These are phyloP conservation scores for Drosophila willistoni DNA, from an alignment of 1,140 invertebrate genomes.

Conservation along the genomic window DNA sequence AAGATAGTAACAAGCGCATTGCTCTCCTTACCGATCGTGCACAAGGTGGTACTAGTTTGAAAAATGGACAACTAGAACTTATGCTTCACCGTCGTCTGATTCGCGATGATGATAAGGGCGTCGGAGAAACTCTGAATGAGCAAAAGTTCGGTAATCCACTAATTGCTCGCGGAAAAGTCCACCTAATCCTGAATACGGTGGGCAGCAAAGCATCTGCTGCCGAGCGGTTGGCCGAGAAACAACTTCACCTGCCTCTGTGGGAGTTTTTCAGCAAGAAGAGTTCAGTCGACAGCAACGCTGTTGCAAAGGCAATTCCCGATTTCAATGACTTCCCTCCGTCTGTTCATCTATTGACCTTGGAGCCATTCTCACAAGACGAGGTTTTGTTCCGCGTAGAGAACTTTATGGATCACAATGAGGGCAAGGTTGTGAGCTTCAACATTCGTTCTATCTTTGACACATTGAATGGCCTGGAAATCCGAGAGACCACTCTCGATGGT, in stretches of 20 bases:
- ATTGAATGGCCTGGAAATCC: constrained; percentile 48
- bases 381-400: constrained; percentile 94
- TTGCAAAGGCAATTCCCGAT: constrained; percentile 16
- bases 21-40: constrained; percentile 92
- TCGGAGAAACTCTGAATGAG: constrained; percentile 96
- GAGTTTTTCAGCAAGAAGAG: constrained; percentile 69
- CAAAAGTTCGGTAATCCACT: constrained; percentile 89
- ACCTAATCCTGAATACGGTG: constrained; percentile 83
- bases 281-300: constrained; percentile 58
- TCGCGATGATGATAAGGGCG: constrained; percentile 95
- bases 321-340: constrained; percentile 85
- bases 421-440: constrained; percentile 84
- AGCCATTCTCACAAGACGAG: constrained; percentile 89
- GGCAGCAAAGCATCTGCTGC: constrained; percentile 65
- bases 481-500: constrained; percentile 72
- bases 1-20: constrained; percentile 84
- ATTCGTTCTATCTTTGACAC: constrained; percentile 56
- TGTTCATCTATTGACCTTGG: constrained; percentile 93
- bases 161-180: constrained; percentile 91
- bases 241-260: constrained; percentile 65
- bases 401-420: constrained; percentile 90
- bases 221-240: constrained; percentile 53
- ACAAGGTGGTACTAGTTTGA: constrained; percentile 92
- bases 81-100: constrained; percentile 95
- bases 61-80: constrained; percentile 89